A percentile compares a stretch with the other conserved stretches of the same genome.
These are phyloP conservation scores for Oncorhynchus nerka DNA, from an alignment of 2,113 vertebrate species.

Conservation along the genomic window DNA sequence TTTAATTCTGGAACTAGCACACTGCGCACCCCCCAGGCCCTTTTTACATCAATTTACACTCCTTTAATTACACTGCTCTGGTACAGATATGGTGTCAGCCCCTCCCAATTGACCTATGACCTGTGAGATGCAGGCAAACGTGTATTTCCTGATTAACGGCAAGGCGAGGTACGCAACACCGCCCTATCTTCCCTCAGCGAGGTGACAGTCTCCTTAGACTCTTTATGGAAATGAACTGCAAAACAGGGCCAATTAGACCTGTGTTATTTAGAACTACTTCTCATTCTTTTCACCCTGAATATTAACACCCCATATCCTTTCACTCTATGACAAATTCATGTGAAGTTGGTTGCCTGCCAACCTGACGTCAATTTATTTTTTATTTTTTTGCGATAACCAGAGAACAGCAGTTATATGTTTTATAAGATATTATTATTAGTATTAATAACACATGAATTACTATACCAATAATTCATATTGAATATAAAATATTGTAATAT, in stretches of 20 bases:
- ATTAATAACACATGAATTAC: not conserved
- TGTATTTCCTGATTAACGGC: slow-evolving; percentile 76
- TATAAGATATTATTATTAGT: not conserved
- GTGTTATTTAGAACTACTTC: slow-evolving; percentile 73
- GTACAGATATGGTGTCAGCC: slow-evolving; percentile 72
- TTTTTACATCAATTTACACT: slow-evolving; percentile 75
- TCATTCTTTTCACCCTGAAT: slow-evolving; percentile 65
- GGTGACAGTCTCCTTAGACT: slow-evolving; percentile 69
- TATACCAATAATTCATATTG: not conserved
- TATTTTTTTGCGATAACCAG: not conserved
- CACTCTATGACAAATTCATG: slow-evolving; percentile 67
- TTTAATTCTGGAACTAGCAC: slow-evolving; percentile 35
- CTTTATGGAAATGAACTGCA: slow-evolving; percentile 79
- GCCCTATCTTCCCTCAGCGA: slow-evolving; percentile 63
- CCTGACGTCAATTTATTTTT: slow-evolving; percentile 42
- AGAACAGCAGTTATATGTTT: not conserved
- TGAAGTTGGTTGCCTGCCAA: slow-evolving; percentile 63
- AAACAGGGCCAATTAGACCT: slow-evolving; percentile 78
- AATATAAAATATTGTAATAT: not conserved
- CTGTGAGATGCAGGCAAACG: slow-evolving; percentile 66
- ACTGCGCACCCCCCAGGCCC: slow-evolving; percentile 43
- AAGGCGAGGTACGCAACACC: slow-evolving; percentile 54
- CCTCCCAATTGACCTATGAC: slow-evolving; percentile 74
- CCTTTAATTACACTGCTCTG: slow-evolving; percentile 63
- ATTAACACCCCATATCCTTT: slow-evolving; percentile 60